These are phyloP conservation scores for Conus ventricosus DNA, from an alignment of 1,140 invertebrate genomes.

Conservation along the genomic window DNA sequence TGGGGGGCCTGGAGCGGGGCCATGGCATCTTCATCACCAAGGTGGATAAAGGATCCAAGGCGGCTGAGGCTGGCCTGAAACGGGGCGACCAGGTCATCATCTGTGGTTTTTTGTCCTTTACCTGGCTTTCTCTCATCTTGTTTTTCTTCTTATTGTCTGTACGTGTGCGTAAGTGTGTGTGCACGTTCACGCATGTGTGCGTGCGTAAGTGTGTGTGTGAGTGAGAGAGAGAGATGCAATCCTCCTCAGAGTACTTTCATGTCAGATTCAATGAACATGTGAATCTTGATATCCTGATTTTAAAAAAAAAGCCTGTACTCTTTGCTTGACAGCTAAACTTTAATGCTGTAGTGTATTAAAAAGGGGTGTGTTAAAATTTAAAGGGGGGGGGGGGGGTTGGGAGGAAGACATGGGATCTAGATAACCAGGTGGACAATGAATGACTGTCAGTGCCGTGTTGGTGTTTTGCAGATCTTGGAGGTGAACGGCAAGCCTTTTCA, in stretches of 20 bases:
- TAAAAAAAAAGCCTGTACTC: no score
- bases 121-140: neutral
- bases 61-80: conserved; percentile 96
- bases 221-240: no score
- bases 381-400: neutral
- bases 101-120: neutral
- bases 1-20: conserved; percentile 89
- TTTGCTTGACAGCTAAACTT: no score
- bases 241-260: no score
- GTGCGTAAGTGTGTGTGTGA: neutral
- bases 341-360: neutral
- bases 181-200: no score
- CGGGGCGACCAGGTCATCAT: conserved; percentile 89
- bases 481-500: conserved; percentile 98
- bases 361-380: neutral
- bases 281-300: no score
- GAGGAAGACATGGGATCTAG: neutral
- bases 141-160: neutral
- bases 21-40: conserved; percentile 97
- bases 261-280: no score
- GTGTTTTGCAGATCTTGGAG: conserved; percentile 81
- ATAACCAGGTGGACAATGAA: neutral
- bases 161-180: no score
- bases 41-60: conserved; percentile 93
- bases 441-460: neutral